Conservation (phyloP, 2,888 invertebrate species). For the Microctonus hyperodae region DNA sequence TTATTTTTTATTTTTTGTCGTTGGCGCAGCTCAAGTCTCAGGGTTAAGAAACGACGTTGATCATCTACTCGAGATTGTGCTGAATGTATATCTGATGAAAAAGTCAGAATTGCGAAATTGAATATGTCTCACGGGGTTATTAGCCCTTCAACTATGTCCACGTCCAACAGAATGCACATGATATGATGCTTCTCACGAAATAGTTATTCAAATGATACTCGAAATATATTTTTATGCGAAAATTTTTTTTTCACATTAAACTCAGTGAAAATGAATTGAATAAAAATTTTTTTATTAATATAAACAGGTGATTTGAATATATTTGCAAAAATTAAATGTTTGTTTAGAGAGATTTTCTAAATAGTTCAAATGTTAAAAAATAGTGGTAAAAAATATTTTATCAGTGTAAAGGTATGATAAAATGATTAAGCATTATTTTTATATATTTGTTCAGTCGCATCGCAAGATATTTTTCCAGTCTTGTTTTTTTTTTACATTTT, state of each 20-base stretch:
- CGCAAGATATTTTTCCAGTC: conserved; percentile 34
- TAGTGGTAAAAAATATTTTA: no score
- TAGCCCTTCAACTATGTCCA: conserved; percentile 43
- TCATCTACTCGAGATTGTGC: conserved; percentile 23
- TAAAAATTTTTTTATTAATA: no score
- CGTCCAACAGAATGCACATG: conserved; percentile 17
- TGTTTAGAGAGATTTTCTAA: neutral
- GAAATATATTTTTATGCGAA: no score
- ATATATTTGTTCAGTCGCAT: conserved; percentile 44
- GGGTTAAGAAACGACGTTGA: no score
- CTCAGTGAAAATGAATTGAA: no score
- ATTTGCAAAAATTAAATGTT: neutral
- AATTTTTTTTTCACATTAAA: no score
- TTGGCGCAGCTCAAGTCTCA: no score
- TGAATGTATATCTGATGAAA: conserved; percentile 29
- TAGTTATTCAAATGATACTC: neutral
- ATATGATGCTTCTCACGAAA: conserved; percentile 15
- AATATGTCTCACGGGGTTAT: conserved; percentile 52
- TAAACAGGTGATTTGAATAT: no score
- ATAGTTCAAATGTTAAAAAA: no score
- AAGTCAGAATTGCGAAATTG: conserved; percentile 52
- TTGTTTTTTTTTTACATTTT: conserved; percentile 30
- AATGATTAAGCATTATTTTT: conserved; percentile 43
- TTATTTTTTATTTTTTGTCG: no score
- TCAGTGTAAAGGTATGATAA: conserved; percentile 39